Conservation (phyloP, 2,113 vertebrate genomes). For the Stigmatopora argus region DNA sequence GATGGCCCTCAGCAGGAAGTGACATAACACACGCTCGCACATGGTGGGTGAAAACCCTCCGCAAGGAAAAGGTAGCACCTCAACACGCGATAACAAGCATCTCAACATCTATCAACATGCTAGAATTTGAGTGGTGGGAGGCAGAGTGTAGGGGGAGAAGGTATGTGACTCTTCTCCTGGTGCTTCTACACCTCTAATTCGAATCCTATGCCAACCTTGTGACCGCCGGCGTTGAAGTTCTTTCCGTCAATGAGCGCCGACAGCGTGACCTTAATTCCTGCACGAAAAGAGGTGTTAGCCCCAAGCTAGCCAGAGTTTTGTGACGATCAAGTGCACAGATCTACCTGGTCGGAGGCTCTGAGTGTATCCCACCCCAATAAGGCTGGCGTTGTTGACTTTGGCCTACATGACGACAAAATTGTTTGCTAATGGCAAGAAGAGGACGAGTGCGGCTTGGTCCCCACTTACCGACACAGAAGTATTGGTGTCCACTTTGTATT, state of each 20-base stretch:
- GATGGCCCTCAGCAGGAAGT: neutral
- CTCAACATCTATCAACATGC: neutral
- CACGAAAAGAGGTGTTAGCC: neutral
- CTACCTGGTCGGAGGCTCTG: constrained; percentile 87
- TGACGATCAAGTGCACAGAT: too few species aligned
- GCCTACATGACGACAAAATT: constrained; percentile 63
- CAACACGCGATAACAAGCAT: neutral
- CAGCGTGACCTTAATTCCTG: constrained; percentile 90
- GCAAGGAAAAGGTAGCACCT: neutral
- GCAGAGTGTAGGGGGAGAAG: neutral
- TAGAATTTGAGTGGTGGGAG: neutral
- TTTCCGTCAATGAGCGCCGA: constrained; percentile 91
- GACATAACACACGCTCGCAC: neutral
- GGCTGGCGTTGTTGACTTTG: constrained; percentile 95
- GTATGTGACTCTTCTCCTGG: constrained; percentile 11
- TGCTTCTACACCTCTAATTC: constrained; percentile 83
- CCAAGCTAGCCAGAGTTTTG: neutral
- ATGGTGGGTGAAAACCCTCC: neutral
- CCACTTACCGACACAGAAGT: constrained; percentile 82
- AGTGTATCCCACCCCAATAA: constrained; percentile 91
- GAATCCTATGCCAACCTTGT: constrained; percentile 93
- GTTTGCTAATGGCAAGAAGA: neutral
- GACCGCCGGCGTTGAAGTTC: constrained; percentile 91
- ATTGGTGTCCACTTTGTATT: constrained; percentile 85
- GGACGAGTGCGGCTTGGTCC: neutral